Base-by-base conservation (phyloP, 2,797 vertebrate genomes). In the Tapera naevia region DNA sequence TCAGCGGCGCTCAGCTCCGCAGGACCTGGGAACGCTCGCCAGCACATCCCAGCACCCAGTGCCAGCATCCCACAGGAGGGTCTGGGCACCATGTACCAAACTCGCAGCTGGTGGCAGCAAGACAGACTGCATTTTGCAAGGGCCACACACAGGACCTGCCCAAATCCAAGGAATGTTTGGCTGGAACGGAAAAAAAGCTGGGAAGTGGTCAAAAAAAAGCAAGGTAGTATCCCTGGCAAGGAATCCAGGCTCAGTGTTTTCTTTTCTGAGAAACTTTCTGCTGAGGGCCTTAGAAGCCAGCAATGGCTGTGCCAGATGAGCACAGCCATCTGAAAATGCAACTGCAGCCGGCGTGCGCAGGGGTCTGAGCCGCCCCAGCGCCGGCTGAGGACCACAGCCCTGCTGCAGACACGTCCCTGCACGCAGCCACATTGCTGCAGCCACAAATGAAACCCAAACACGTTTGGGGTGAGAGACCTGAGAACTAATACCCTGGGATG, bases 21-120 rank as follows among this genome's bases (percentile, higher is more conserved):
- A 0, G 23, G 43, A 28, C 41, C n/a, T 0, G 4, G 62, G 0
- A 18, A 45, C 18, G 62, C 60, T 80, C 12, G 0, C 22, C 0
- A 0, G 45, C 0, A 1, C 23, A 56, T 62, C 58, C 56, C 74
- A 53, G 8, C 70, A 64, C 24, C 22, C 28, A 5, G 1, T 57
- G 51, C 71, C 64, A 79, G 50, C 54, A 65, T 43, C 37, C 72
- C 21, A 0, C 3, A 11, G 43, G 48, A 8, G 5, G 3, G 19
- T 28, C 64, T 73, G 1, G 3, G 41, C 19, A 69, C 10, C 0
- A 1, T 41, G 50, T 22, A 83, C 57, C 48, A 32, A 66, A 70
- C 10, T 28, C 10, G 5, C 7, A 24, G 51, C 46, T 3, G 9
- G 39, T 5, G 57, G 32, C 41, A 91, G 71, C 21, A 18, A 43